Evolutionary conservation across 2,113 vertebrate species (phyloP), one percentile per base, ranked within the genome.

Genomic region (Nematolebias whitei): DNA sequence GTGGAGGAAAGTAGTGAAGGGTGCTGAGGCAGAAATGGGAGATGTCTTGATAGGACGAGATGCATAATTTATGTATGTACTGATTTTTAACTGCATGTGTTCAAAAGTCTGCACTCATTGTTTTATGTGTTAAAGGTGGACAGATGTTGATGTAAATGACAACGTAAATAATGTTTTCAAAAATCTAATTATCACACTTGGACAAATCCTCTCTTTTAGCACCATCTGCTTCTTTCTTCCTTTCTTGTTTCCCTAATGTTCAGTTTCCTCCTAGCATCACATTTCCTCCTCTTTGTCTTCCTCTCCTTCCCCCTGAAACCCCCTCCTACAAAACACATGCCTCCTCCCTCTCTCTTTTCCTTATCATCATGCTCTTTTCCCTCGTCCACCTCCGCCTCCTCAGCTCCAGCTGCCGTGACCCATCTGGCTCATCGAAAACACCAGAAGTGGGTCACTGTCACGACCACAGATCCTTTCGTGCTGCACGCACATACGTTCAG

Each of bases 381-480:
- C 74, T 64, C 12, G 26, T 78, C 69, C 71, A 67, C 67, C 67
- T 71, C 76, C 56, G 67, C 82, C 66, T 74, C 80, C 78, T 69
- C 70, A n/a, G 66, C 82, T 82, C 60, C 82, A 85, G 82, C 88
- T 87, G 84, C 77, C 79, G 49, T 88, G 78, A 86, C 76, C 85
- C 85, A 85, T 86, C 83, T 88, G 87, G 72, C 74, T 88, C 80
- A 83, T 88, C 78, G 87, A 88, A 65, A 90, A 92, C 87, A 87
- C 79, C 74, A 91, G 82, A 92, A 91, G 70, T 90, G 85, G 90
- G 90, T 92, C 90, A 89, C 81, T 85, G 89, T 87, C 87, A 86
- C 72, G 61, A 71, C 78, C 74, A 76, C 52, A 29, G 73, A 86
- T 76, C 67, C 64, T 74, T 10, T 67, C 63, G 66, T 53, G 38